A percentile compares a stretch with the other conserved stretches of the same genome.
These are phyloP conservation scores for Tonatia bakeri DNA, from an alignment of 2,113 vertebrate species.

Conservation along the genomic window DNA sequence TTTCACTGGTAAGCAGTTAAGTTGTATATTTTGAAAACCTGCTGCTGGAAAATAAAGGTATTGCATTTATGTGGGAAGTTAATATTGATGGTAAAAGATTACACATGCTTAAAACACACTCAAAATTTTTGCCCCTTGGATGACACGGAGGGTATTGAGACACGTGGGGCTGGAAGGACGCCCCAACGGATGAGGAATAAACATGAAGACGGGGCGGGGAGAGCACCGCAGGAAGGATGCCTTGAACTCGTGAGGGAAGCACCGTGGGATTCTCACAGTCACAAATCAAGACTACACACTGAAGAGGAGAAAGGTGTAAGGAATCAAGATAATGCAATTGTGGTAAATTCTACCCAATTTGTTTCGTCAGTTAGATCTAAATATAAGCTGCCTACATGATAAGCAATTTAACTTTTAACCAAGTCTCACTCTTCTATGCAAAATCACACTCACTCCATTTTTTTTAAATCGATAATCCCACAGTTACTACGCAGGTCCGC, in stretches of 20 bases:
- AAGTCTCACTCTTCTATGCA: not conserved
- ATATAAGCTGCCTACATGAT: too few species aligned
- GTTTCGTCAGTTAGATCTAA: not conserved
- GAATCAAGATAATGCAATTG: not conserved
- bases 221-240: too few species aligned
- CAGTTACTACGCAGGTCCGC: not conserved
- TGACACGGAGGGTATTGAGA: not conserved
- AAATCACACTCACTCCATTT: not conserved
- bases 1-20: not conserved
- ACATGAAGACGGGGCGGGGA: not conserved
- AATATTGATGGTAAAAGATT: not conserved
- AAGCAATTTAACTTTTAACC: not conserved
- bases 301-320: not conserved
- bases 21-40: not conserved
- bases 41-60: not conserved
- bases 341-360: not conserved
- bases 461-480: not conserved
- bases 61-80: not conserved
- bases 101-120: not conserved
- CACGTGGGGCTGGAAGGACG: not conserved
- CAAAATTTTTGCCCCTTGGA: not conserved
- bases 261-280: not conserved
- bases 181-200: not conserved
- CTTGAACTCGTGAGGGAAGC: not conserved
- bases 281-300: not conserved